phyloP scores from a whole-genome alignment of 2,888 invertebrate genomes.

The Xylocampa areola region DNA sequence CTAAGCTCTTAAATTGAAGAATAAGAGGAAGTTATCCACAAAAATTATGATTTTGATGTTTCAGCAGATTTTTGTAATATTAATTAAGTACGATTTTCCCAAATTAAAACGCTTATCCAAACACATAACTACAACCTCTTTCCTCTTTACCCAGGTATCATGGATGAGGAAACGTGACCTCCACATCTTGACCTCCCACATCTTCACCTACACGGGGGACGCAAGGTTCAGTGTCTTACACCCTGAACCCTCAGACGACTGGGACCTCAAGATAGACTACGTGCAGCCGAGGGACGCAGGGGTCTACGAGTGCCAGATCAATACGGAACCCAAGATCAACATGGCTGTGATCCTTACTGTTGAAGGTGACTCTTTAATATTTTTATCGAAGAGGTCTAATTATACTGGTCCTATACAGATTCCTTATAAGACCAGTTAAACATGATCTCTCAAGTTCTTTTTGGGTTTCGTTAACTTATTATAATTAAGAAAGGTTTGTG shows the following conservation, averaged over 20 bases:
- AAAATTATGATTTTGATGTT: too few species aligned
- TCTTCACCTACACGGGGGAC: constrained; percentile 96
- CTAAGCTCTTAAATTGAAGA: too few species aligned
- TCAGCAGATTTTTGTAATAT: too few species aligned
- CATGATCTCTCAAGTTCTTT: constrained; percentile 8
- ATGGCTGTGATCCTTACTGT: constrained; percentile 94
- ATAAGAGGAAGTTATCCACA: too few species aligned
- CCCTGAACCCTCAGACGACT: constrained; percentile 95
- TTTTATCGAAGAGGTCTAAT: constrained; percentile 3
- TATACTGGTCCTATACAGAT: not conserved
- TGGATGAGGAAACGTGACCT: constrained; percentile 95
- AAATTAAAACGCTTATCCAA: too few species aligned
- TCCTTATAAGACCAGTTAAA: not conserved
- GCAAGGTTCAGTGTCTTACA: constrained; percentile 95
- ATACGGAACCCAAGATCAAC: constrained; percentile 97
- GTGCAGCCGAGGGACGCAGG: constrained; percentile 96
- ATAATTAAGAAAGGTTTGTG: not conserved
- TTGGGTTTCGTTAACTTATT: not conserved
- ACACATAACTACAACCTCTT: not conserved
- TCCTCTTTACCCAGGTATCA: constrained; percentile 90
- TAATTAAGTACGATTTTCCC: too few species aligned
- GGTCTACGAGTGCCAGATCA: constrained; percentile 96
- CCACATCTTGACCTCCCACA: constrained; percentile 94
- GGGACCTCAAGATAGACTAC: constrained; percentile 95
- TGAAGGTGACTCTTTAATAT: constrained; percentile 90